phyloP scores from a whole-genome alignment of 1,140 invertebrate species.

The Pissodes strobi region DNA sequence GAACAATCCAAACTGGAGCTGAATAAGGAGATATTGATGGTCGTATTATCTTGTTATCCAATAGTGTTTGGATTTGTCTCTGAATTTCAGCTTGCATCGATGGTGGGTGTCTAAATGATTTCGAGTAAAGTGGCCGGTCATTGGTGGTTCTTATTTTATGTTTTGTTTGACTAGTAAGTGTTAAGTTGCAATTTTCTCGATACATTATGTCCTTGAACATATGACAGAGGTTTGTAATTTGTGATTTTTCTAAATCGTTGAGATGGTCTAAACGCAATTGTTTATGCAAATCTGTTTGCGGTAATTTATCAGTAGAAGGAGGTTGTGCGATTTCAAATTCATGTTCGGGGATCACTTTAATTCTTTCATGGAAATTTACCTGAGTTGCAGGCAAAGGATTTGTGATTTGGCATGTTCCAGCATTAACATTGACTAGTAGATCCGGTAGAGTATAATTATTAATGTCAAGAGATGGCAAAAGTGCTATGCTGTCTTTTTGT shows the following conservation, averaged over 20 bases:
- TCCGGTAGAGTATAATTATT: not conserved
- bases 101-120: constrained; percentile 40
- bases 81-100: constrained; percentile 41
- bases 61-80: constrained; percentile 41
- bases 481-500: not conserved
- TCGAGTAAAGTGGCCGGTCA: constrained; percentile 18
- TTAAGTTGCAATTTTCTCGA: not conserved
- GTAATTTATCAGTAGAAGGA: not conserved
- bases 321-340: not conserved
- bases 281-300: not conserved
- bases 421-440: not conserved
- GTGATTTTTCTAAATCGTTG: not conserved
- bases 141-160: constrained; percentile 16
- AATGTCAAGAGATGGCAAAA: constrained; percentile 1
- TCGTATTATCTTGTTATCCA: constrained; percentile 47
- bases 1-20: constrained; percentile 48
- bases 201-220: not conserved
- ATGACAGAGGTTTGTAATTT: not conserved
- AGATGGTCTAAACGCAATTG: not conserved
- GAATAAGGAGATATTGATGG: constrained; percentile 46
- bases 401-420: not conserved
- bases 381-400: not conserved
- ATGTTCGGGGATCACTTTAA: not conserved
- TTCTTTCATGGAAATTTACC: constrained; percentile 1
- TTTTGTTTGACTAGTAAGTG: constrained; percentile 11